Base-by-base conservation (phyloP, 1,140 invertebrate genomes). In the Maconellicoccus hirsutus region DNA sequence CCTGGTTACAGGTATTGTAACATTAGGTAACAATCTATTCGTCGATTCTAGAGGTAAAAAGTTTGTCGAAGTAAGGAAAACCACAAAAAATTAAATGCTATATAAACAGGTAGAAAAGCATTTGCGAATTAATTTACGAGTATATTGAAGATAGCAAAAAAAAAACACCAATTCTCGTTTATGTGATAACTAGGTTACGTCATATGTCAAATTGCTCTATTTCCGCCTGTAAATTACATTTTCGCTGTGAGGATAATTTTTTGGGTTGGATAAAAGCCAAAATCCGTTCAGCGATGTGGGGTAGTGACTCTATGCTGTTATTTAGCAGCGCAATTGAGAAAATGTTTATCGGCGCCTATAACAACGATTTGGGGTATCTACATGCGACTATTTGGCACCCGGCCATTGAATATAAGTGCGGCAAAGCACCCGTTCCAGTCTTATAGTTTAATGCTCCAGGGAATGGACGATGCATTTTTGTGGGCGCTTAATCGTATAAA, bases 341-440 rank as follows among this genome's bases (percentile, higher is more conserved):
- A 52, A 52, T 52, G 42, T 52, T 52, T 52, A 52, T 52, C 42
- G 42, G 42, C 42, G 42, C 42, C 42, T 52, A 52, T 52, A 52
- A 8, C 42, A 52, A 52, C 42, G 42, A 52, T 16, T 52, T 19
- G 42, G 12, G 42, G n/a, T n/a, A n/a, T n/a, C 4, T 16, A 19
- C 6, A 19, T 6, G 42, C 42, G 42, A 52, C 42, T 52, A 52
- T 52, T 52, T 52, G 42, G 42, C 42, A 52, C 42, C 42, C 42
- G 42, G 42, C 42, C 42, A 52, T 52, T 16, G 42, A 16, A 2
- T 52, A 16, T 16, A 14, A 14, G 42, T 52, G 42, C 42, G 42
- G 42, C 42, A 19, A 52, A 19, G 42, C n/a, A 52, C 42, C 6
- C 42, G n/a, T 52, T 8, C 6, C 42, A 3, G 42, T 19, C 6